Evolutionary conservation across 23 tunicate species (phyloP), one percentile per base, ranked within the genome.

Genomic region (Styela plicata): DNA sequence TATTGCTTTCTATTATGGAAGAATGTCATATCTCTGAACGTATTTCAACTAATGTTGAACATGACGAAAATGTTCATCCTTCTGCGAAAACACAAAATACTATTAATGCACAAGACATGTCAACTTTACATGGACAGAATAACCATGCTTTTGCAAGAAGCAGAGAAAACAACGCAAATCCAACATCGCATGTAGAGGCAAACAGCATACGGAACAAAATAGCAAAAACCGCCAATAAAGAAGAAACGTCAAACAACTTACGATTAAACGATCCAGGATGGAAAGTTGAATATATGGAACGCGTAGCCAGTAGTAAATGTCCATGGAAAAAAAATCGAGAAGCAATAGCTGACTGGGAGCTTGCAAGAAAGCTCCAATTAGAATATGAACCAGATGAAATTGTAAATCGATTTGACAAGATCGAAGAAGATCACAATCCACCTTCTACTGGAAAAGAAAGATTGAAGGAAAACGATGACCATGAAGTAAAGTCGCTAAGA

Each of bases 321-420:
- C 70, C 70, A 17, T 66, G 70, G 70, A 24, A 17, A 66, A 24
- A 27, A 7, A 27, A 27, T 24, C 10, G 70, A 24, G 70, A 17
- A 17, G 70, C 70, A 7, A 24, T 5, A 24, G 70, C 70, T 24
- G 70, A 66, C 17, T 66, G 70, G 70, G 70, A 66, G 17, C 31
- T 24, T 3, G 70, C 70, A 3, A 66, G 31, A 66, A 66, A 7
- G 29, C 70, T 66, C 7, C 70, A 66, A 17, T 27, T 66, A 24
- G 70, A 7, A 5, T 44, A 44, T 44, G 57, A 44, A 5, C 10
- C 13, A 13, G 57, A 13, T 44, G 57, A 44, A 44, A 44, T 44
- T 44, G 10, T 13, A 13, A 44, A 44, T 5, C 57, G 57, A 5
- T 44, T 44, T 44, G 13, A 13, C 57, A 44, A 44, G 10, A 44